A percentile compares a stretch with the other conserved stretches of the same genome.
These are phyloP conservation scores for Pao palembangensis DNA, from an alignment of 2,113 vertebrate genomes.

Conservation along the genomic window DNA sequence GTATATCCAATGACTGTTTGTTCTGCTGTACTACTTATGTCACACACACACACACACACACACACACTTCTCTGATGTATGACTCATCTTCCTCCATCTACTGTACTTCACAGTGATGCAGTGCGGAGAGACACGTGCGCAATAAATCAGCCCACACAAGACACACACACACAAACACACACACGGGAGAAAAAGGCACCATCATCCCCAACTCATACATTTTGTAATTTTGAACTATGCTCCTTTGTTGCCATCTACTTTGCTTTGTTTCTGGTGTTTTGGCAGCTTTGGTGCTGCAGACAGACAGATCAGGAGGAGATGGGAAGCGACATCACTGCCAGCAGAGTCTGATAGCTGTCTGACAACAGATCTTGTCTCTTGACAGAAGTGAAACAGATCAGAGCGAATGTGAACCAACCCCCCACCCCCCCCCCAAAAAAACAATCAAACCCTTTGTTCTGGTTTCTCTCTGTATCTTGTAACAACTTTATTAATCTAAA, in stretches of 20 bases:
- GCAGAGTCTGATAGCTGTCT: slow-evolving; percentile 36
- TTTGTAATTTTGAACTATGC: too few species aligned
- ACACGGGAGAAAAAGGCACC: too few species aligned
- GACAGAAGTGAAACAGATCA: slow-evolving; percentile 43
- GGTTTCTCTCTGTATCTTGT: slow-evolving; percentile 3
- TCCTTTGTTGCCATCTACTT: too few species aligned
- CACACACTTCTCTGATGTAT: slow-evolving; percentile 12
- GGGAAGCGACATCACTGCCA: slow-evolving; percentile 47
- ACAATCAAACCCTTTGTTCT: slow-evolving; percentile 27
- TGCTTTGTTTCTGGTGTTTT: too few species aligned
- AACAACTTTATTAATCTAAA: background rate
- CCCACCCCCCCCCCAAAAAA: too few species aligned
- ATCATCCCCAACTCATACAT: too few species aligned
- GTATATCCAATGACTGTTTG: too few species aligned
- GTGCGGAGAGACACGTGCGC: slow-evolving; percentile 11
- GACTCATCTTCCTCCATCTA: too few species aligned
- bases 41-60: too few species aligned
- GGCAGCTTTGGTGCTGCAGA: slow-evolving; percentile 5
- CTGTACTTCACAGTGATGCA: slow-evolving; percentile 26
- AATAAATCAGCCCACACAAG: slow-evolving; percentile 32
- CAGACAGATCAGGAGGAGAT: slow-evolving; percentile 9
- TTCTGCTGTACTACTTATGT: too few species aligned
- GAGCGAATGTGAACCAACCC: slow-evolving; percentile 35
- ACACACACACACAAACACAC: background rate
- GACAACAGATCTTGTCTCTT: slow-evolving; percentile 51